A percentile compares a stretch with the other conserved stretches of the same genome.
These are phyloP conservation scores for Hymenopus coronatus DNA, from an alignment of 2,888 invertebrate genomes.

Conservation along the genomic window DNA sequence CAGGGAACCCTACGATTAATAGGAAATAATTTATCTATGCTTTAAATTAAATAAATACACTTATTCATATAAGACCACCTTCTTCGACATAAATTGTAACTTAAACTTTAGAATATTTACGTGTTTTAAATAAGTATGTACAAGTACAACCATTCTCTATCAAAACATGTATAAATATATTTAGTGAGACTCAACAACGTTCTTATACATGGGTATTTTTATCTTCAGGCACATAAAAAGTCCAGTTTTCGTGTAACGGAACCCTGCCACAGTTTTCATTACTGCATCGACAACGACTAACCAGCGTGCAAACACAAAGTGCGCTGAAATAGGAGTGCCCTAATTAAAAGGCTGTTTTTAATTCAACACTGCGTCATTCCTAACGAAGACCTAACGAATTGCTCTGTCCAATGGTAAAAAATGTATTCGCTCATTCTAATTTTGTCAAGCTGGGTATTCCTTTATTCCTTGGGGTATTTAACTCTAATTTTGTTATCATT, in stretches of 20 bases:
- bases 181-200: too few species aligned
- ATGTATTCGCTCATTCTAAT: not conserved
- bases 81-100: too few species aligned
- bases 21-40: too few species aligned
- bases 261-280: not conserved
- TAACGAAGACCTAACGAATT: not conserved
- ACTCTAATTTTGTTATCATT: not conserved
- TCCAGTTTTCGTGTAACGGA: not conserved
- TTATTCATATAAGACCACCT: too few species aligned
- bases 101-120: too few species aligned
- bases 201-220: too few species aligned
- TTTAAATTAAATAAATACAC: too few species aligned
- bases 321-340: not conserved
- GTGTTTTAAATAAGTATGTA: too few species aligned
- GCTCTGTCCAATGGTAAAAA: not conserved
- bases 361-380: not conserved
- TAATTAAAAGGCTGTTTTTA: not conserved
- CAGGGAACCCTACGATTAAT: too few species aligned
- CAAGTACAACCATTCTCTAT: too few species aligned
- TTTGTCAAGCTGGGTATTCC: not conserved
- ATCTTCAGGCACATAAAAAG: too few species aligned
- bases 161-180: too few species aligned
- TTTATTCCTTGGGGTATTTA: not conserved
- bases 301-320: not conserved
- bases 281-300: not conserved